Evolutionary conservation across 2,888 invertebrate species (phyloP).

Genomic region (Troides aeacus): DNA sequence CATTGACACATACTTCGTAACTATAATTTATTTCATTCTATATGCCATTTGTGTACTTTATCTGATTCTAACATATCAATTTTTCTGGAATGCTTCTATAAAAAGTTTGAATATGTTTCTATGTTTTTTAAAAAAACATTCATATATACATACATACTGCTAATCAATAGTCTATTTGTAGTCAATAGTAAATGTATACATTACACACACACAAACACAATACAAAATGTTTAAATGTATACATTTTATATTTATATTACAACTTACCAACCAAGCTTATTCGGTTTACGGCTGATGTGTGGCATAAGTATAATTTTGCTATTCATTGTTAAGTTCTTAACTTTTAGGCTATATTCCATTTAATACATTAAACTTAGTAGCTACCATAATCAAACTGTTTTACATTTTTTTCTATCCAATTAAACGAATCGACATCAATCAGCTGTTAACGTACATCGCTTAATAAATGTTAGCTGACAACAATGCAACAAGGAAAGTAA

Average conservation of each 20-base stretch:
- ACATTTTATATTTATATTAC: background rate
- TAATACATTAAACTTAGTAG: background rate
- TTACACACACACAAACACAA: too few species aligned
- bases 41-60: background rate
- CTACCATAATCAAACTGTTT: background rate
- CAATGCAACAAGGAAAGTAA: conserved; percentile 67
- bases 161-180: too few species aligned
- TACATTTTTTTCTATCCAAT: background rate
- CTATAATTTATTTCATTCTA: background rate
- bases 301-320: background rate
- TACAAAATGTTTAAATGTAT: background rate
- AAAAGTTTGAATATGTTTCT: too few species aligned
- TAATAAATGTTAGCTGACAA: conserved; percentile 44
- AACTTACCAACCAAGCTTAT: background rate
- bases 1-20: background rate
- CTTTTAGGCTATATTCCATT: background rate
- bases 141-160: too few species aligned
- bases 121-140: too few species aligned
- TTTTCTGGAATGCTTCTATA: too few species aligned
- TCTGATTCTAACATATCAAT: too few species aligned
- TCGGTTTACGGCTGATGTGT: background rate
- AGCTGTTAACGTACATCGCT: conserved; percentile 13
- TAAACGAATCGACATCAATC: conserved; percentile 16
- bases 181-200: too few species aligned
- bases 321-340: background rate